Percentiles rank a stretch among this genome's conserved stretches.
Conservation (phyloP, 2,113 vertebrate genomes). For the Ctenomys sociabilis region DNA sequence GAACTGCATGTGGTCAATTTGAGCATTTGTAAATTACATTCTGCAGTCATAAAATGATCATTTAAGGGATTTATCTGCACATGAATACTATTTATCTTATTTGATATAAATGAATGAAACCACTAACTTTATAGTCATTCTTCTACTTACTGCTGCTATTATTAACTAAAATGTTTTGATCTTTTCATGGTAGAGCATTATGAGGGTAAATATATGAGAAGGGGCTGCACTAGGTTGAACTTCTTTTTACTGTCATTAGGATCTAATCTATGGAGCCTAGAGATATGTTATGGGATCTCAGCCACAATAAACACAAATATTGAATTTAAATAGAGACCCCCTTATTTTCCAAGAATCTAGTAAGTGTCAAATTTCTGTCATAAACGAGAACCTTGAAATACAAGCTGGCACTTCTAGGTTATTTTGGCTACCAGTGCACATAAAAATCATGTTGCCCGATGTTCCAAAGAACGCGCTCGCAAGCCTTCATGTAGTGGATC, state of each 20-base stretch:
- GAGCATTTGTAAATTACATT: not conserved
- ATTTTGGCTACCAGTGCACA: not conserved
- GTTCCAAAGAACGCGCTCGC: not conserved
- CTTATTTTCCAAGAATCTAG: not conserved
- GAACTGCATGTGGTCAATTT: not conserved
- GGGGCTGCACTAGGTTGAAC: not conserved
- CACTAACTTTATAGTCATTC: not conserved
- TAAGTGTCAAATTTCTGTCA: not conserved
- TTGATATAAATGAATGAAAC: not conserved
- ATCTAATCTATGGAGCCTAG: not conserved
- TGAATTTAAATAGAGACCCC: not conserved
- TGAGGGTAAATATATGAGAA: not conserved
- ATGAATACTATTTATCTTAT: not conserved
- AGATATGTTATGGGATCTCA: not conserved
- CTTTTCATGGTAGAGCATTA: not conserved
- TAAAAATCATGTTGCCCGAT: not conserved
- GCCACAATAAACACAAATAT: not conserved
- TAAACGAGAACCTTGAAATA: not conserved
- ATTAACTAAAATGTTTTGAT: not conserved
- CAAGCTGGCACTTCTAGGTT: not conserved
- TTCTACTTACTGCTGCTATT: not conserved
- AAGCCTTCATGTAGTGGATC: fast-evolving
- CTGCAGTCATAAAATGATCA: not conserved
- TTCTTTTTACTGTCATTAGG: not conserved
- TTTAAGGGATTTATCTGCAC: not conserved